phyloP scores from a whole-genome alignment of 2,888 invertebrate species.

The Amphipyra berbera region DNA sequence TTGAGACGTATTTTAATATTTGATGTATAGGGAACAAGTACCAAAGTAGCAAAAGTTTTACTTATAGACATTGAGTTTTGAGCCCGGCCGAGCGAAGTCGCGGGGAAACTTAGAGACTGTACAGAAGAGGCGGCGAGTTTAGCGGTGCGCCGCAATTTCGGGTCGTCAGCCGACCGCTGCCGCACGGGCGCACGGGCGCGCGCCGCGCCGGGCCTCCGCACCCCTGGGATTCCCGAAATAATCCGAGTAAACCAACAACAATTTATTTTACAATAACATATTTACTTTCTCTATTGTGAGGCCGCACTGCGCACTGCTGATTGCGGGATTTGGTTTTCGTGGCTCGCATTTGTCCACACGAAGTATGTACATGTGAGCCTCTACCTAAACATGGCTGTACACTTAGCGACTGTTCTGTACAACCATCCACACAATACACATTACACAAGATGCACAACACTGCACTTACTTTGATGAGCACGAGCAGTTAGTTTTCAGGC shows the following conservation, averaged over 20 bases:
- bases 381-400: not conserved
- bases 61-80: constrained; percentile 24
- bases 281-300: constrained; percentile 15
- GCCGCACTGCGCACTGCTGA: constrained; percentile 13
- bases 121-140: constrained; percentile 3
- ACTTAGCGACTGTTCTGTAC: not conserved
- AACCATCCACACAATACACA: constrained; percentile 3
- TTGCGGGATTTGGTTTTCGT: constrained; percentile 20
- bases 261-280: constrained; percentile 33
- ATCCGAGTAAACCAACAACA: constrained; percentile 31
- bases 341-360: not conserved
- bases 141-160: constrained; percentile 12
- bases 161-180: not conserved
- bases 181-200: too few relatives aligned
- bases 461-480: constrained; percentile 47
- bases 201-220: too few relatives aligned
- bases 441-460: not conserved
- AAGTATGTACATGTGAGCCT: not conserved
- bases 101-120: constrained; percentile 5
- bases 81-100: constrained; percentile 4
- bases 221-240: constrained; percentile 26
- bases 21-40: constrained; percentile 27
- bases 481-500: constrained; percentile 1
- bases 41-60: constrained; percentile 24
- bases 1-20: constrained; percentile 27